Evolutionary conservation across 2,888 invertebrate species (phyloP).

Genomic region (Cheilosia soror): DNA sequence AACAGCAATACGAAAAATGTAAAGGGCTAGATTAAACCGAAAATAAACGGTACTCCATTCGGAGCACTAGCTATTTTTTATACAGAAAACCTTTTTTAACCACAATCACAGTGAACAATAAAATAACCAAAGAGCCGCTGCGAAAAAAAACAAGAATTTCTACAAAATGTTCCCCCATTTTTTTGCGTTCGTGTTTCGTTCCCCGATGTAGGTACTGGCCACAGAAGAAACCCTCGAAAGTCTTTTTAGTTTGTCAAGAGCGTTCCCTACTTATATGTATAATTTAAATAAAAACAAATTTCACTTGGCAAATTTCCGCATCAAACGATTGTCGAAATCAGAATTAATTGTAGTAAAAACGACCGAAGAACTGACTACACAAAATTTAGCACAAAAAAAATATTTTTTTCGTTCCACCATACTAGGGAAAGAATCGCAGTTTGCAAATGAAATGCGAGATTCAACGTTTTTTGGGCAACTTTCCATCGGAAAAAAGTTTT

Average conservation of each 20-base stretch:
- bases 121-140: constrained; percentile 18
- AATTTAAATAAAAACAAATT: constrained; percentile 21
- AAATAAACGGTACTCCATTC: constrained; percentile 68
- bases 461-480: constrained; percentile 36
- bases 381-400: constrained; percentile 55
- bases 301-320: constrained; percentile 44
- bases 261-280: background rate
- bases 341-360: constrained; percentile 25
- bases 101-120: background rate
- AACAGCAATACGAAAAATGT: constrained; percentile 48
- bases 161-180: constrained; percentile 42
- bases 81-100: constrained; percentile 41
- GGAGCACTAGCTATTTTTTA: constrained; percentile 17
- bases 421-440: constrained; percentile 53
- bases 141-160: constrained; percentile 60
- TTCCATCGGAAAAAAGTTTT: constrained; percentile 24
- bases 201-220: constrained; percentile 7
- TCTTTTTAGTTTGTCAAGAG: constrained; percentile 1
- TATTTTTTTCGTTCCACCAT: constrained; percentile 32
- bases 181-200: constrained; percentile 70
- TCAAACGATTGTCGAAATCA: background rate
- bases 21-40: constrained; percentile 53
- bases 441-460: constrained; percentile 54
- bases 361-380: constrained; percentile 58
- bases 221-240: constrained; percentile 29